Conservation (phyloP, 2,888 invertebrate genomes). For the Oasisia sp. region DNA sequence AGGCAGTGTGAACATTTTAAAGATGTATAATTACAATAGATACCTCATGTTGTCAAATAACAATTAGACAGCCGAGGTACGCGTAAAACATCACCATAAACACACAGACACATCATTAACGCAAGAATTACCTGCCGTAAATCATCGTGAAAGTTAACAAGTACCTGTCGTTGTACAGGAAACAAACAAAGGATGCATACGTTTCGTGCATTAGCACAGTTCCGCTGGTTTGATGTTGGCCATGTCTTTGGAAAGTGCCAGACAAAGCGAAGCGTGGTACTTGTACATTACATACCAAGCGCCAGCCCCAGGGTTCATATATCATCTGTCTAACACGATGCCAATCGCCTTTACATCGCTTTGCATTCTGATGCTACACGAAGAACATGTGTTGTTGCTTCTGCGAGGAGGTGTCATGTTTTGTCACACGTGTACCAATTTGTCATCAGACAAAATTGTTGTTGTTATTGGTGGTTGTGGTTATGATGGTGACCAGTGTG, state of each 20-base stretch:
- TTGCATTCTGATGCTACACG: background rate
- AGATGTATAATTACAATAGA: background rate
- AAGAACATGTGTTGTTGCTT: background rate
- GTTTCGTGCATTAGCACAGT: conserved; percentile 4
- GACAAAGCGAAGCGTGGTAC: background rate
- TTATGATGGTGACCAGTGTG: no score
- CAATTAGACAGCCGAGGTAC: background rate
- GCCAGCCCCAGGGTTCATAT: background rate
- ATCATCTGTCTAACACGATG: background rate
- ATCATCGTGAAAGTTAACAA: background rate
- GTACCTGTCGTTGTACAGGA: background rate
- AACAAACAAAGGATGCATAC: background rate
- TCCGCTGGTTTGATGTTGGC: background rate
- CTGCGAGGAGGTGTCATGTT: background rate
- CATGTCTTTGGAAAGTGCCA: conserved; percentile 12
- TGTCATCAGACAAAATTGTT: background rate
- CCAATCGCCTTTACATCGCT: background rate
- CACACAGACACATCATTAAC: background rate
- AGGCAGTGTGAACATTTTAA: background rate
- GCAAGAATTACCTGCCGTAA: background rate
- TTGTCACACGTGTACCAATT: background rate
- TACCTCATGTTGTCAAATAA: background rate
- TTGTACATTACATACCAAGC: background rate
- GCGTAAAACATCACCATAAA: background rate
- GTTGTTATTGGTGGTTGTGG: no score